Percentiles rank a stretch among this genome's conserved stretches.
Conservation (phyloP, 1,140 invertebrate species). For the Apis cerana region DNA sequence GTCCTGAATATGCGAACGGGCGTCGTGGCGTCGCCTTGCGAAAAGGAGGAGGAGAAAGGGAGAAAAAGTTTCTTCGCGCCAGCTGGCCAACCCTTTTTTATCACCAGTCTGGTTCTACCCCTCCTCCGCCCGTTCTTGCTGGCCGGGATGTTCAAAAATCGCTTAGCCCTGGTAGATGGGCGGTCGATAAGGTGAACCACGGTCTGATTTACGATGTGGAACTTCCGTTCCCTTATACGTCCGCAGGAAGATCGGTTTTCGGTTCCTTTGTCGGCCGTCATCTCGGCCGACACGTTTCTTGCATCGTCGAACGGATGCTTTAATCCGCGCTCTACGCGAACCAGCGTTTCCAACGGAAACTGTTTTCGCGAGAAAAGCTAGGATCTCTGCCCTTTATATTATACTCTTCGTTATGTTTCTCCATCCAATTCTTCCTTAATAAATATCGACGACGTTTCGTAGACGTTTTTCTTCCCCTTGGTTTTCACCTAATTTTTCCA, state of each 20-base stretch:
- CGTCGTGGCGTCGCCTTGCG: slow-evolving; percentile 24
- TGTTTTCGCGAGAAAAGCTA: neutral
- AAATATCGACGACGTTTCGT: neutral
- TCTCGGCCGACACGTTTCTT: neutral
- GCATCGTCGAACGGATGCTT: too few relatives aligned
- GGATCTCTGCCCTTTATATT: neutral
- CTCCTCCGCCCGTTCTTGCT: slow-evolving; percentile 41
- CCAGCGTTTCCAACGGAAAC: too few relatives aligned
- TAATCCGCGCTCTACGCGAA: neutral
- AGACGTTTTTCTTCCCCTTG: neutral
- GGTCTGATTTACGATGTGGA: slow-evolving; percentile 50
- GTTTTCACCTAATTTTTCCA: slow-evolving; percentile 21
- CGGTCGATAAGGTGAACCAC: slow-evolving; percentile 54
- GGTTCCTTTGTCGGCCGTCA: neutral
- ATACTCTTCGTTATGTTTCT: too few relatives aligned
- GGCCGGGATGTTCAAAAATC: slow-evolving; percentile 66
- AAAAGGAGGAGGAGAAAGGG: slow-evolving; percentile 25
- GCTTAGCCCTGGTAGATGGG: slow-evolving; percentile 59
- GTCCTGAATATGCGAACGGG: slow-evolving; percentile 54
- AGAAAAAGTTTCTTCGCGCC: slow-evolving; percentile 52
- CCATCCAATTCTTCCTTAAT: neutral
- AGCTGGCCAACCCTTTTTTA: slow-evolving; percentile 57
- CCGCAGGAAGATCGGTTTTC: neutral
- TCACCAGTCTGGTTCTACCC: slow-evolving; percentile 5
- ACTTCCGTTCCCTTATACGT: slow-evolving; percentile 42